Conservation (phyloP, 2,888 invertebrate species). For the Lumbricus terrestris region DNA sequence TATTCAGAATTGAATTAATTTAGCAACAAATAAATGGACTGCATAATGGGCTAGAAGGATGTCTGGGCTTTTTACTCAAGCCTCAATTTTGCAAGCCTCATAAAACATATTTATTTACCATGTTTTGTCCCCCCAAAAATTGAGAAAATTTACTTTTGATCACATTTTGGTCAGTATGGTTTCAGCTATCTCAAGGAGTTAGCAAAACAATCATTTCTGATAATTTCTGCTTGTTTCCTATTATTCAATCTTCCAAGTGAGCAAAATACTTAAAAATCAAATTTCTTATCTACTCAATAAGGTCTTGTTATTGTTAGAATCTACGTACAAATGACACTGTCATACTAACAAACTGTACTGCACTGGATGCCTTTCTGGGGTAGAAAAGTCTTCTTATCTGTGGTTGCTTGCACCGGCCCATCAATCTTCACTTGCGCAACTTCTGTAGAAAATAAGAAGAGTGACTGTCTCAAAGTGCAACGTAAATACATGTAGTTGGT, state of each 20-base stretch:
- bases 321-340: neutral
- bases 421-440: neutral
- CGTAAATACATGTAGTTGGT: too few species aligned
- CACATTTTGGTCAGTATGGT: neutral
- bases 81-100: too few species aligned
- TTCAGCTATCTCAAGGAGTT: neutral
- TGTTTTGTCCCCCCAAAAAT: too few species aligned
- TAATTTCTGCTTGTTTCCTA: neutral
- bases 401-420: neutral
- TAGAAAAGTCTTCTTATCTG: neutral
- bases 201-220: neutral
- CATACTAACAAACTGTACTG: neutral
- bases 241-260: neutral
- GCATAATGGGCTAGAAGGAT: too few species aligned
- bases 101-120: too few species aligned
- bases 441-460: neutral
- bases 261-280: neutral
- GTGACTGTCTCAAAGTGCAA: neutral
- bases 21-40: too few species aligned
- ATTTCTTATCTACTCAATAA: neutral
- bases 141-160: too few species aligned
- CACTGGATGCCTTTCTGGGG: neutral
- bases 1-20: too few species aligned
- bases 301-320: neutral
- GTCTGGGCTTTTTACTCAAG: too few species aligned